A percentile compares a stretch with the other conserved stretches of the same genome.
Conservation (phyloP, 2,113 vertebrate species). For the Hucho hucho region DNA sequence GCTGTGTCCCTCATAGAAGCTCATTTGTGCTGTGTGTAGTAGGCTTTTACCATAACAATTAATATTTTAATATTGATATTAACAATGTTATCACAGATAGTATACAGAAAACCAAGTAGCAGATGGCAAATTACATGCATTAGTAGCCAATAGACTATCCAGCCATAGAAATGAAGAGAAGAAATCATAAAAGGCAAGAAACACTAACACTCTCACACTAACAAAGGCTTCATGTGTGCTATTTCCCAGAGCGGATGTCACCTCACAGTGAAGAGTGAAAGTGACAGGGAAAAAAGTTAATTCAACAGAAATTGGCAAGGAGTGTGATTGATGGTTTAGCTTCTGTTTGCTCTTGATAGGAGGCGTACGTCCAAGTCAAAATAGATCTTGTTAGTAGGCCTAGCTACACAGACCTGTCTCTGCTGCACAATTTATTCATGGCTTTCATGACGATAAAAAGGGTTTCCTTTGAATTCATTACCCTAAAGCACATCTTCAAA, state of each 20-base stretch:
- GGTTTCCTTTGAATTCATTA: constrained; percentile 54
- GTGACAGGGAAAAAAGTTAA: constrained; percentile 16
- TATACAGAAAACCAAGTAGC: too few relatives aligned
- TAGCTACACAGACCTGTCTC: constrained; percentile 28
- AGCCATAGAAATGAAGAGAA: too few relatives aligned
- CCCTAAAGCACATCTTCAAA: constrained; percentile 56
- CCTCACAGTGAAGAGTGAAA: neutral
- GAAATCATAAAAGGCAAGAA: too few relatives aligned
- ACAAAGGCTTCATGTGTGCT: neutral
- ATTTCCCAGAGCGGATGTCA: neutral
- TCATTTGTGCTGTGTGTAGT: too few relatives aligned
- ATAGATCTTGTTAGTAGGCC: constrained; percentile 30
- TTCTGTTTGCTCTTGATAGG: constrained; percentile 48
- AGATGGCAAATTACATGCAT: too few relatives aligned
- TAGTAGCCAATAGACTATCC: too few relatives aligned
- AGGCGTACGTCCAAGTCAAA: constrained; percentile 60
- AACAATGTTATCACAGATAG: too few relatives aligned
- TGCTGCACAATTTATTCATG: constrained; percentile 49
- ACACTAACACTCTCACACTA: neutral
- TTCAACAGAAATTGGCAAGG: constrained; percentile 53
- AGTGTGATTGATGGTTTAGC: constrained; percentile 60
- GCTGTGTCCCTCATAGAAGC: too few relatives aligned
- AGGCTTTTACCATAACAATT: too few relatives aligned
- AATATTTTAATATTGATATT: too few relatives aligned
- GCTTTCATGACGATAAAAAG: constrained; percentile 62